Evolutionary conservation across 2,797 vertebrate species (phyloP).

Genomic region (Varecia variegata): DNA sequence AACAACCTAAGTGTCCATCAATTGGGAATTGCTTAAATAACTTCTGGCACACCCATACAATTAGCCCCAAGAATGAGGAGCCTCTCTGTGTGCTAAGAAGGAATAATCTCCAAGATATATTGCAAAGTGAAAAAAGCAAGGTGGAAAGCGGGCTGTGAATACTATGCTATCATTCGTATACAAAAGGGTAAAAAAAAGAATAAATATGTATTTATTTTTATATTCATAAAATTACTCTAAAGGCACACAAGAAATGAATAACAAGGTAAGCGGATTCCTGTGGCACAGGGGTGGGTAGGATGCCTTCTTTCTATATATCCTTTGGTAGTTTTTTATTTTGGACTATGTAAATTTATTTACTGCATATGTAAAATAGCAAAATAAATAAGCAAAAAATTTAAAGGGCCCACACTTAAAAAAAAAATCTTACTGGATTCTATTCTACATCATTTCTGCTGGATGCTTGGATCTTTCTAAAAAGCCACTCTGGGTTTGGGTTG

Average conservation of each 20-base stretch:
- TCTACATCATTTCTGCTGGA: neutral
- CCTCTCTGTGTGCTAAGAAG: neutral
- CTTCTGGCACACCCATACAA: neutral
- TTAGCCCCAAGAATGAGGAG: neutral
- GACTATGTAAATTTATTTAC: neutral
- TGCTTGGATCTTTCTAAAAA: neutral
- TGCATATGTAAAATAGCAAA: slow-evolving; percentile 13
- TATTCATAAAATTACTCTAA: neutral
- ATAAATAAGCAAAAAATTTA: neutral
- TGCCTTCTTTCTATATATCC: neutral
- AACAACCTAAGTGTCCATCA: neutral
- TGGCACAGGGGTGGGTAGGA: too few species aligned
- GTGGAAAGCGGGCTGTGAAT: neutral
- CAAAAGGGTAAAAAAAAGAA: neutral
- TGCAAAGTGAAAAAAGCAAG: neutral
- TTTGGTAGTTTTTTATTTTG: neutral
- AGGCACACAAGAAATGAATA: neutral
- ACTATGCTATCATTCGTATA: neutral
- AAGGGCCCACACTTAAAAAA: neutral
- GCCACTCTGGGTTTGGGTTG: neutral
- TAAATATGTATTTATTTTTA: neutral
- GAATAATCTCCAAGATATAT: neutral
- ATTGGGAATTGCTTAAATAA: neutral
- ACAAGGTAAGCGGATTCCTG: neutral
- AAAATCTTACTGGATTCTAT: neutral